Percentiles rank a stretch among this genome's conserved stretches.
Evolutionary conservation across 2,797 vertebrate species (phyloP).

Genomic region (Melanotaenia pygmaea): DNA sequence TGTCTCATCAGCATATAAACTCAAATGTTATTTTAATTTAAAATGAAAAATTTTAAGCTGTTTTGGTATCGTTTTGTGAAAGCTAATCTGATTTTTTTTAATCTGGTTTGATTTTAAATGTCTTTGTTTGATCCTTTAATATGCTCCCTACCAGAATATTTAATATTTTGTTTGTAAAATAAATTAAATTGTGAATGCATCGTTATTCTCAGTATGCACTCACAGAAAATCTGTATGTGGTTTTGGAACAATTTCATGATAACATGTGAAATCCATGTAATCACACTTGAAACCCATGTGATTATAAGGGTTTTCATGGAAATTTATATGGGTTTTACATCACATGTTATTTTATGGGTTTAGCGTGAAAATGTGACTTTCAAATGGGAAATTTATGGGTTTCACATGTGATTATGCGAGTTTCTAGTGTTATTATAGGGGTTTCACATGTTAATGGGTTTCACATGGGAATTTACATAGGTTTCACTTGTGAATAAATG

Average conservation of each 20-base stretch:
- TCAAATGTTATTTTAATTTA: constrained; percentile 4
- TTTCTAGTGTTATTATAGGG: background rate
- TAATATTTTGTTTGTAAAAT: background rate
- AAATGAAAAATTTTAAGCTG: background rate
- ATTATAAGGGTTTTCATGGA: background rate
- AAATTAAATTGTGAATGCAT: background rate
- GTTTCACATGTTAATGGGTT: background rate
- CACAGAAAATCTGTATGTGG: background rate
- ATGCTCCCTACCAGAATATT: background rate
- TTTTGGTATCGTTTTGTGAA: background rate
- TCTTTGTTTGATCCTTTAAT: background rate
- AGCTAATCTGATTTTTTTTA: background rate
- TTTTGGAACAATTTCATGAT: background rate
- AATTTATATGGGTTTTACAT: background rate
- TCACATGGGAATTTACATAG: no score
- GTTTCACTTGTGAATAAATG: no score
- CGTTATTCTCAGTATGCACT: background rate
- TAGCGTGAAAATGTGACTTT: background rate
- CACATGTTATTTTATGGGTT: background rate
- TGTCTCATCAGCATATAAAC: constrained; percentile 1
- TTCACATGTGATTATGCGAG: background rate
- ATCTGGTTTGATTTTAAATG: background rate
- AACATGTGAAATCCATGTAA: background rate
- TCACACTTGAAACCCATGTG: background rate
- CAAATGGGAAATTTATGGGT: background rate